These are phyloP conservation scores for Lucinisca nassula DNA, from an alignment of 2,888 invertebrate genomes.

Conservation along the genomic window DNA sequence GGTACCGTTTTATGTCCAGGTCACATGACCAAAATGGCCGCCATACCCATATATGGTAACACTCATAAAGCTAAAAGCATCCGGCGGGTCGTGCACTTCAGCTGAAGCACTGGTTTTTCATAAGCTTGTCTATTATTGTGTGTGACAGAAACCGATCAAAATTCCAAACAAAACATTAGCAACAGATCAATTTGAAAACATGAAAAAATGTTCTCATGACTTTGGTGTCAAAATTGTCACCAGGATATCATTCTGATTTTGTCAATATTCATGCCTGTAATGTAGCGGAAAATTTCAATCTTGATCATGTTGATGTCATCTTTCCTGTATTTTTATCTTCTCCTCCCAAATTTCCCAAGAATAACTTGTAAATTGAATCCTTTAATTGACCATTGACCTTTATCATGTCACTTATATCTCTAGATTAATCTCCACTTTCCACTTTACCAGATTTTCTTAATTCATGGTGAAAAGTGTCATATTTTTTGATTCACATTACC, in stretches of 20 bases:
- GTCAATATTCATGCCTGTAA: neutral
- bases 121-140: too few species aligned
- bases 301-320: constrained; percentile 1
- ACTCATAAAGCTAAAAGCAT: too few species aligned
- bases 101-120: too few species aligned
- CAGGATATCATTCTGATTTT: neutral
- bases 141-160: neutral
- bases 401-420: constrained; percentile 7
- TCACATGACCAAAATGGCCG: too few species aligned
- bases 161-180: neutral
- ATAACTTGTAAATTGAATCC: constrained; percentile 15
- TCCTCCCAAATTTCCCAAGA: neutral
- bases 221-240: constrained; percentile 13
- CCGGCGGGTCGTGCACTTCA: too few species aligned
- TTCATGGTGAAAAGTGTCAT: too few species aligned
- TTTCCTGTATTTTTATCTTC: neutral
- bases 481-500: too few species aligned
- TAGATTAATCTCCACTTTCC: constrained; percentile 6
- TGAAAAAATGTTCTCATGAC: constrained; percentile 4
- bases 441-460: too few species aligned
- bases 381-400: constrained; percentile 7
- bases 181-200: neutral
- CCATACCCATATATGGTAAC: too few species aligned
- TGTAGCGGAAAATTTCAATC: neutral
- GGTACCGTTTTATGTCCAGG: too few species aligned